A percentile compares a stretch with the other conserved stretches of the same genome.
Conservation (phyloP, 2,113 vertebrate genomes). For the Callocephalon fimbriatum region DNA sequence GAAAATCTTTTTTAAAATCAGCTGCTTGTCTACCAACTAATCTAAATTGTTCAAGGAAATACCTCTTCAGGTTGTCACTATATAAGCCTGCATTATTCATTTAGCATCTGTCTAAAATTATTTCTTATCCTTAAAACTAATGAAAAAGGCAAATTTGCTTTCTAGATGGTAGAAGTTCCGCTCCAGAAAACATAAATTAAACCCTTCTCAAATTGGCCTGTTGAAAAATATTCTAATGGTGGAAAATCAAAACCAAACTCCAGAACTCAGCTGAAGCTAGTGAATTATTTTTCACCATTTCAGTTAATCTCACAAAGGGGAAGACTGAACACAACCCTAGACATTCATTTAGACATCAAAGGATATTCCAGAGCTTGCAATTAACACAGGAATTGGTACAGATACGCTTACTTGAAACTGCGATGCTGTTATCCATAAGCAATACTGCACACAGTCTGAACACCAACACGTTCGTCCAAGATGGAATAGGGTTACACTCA, state of each 20-base stretch:
- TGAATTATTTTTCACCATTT: background rate
- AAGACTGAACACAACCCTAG: background rate
- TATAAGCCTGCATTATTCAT: background rate
- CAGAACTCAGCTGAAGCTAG: background rate
- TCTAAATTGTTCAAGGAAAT: background rate
- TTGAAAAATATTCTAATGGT: background rate
- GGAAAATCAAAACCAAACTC: background rate
- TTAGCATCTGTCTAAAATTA: background rate
- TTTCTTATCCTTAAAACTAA: background rate
- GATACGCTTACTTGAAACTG: background rate
- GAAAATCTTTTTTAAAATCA: background rate
- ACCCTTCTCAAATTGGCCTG: background rate
- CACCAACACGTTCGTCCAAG: background rate
- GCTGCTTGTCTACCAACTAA: background rate
- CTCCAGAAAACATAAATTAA: background rate
- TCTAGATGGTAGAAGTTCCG: background rate
- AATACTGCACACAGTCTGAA: background rate
- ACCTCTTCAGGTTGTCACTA: background rate
- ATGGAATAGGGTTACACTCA: background rate
- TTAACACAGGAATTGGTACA: background rate
- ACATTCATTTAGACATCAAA: background rate
- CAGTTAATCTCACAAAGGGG: background rate
- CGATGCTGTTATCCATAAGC: background rate
- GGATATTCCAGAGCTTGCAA: background rate
- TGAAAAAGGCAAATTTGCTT: background rate